Evolutionary conservation across 2,888 invertebrate species (phyloP).

Genomic region (Idaea biselata): DNA sequence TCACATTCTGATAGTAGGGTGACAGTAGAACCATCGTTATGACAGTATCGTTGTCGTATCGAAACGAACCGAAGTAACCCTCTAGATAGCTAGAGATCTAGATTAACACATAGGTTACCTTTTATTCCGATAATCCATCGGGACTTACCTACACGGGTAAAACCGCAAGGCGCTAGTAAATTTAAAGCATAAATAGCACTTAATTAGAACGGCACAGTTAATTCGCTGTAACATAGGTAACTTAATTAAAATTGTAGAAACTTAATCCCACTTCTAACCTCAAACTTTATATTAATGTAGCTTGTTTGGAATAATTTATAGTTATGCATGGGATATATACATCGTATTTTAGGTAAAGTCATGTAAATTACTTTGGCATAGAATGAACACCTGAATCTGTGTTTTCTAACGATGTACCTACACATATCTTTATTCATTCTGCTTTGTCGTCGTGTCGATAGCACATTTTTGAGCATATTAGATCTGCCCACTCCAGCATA

Average conservation of each 20-base stretch:
- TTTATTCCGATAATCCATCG: too few relatives aligned
- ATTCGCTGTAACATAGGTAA: not conserved
- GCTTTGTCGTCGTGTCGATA: too few relatives aligned
- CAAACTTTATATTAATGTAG: not conserved
- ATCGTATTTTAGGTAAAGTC: not conserved
- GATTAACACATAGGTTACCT: too few relatives aligned
- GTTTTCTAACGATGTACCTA: not conserved
- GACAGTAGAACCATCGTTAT: too few relatives aligned
- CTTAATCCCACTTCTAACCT: not conserved
- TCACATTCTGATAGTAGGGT: too few relatives aligned
- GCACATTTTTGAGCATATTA: too few relatives aligned
- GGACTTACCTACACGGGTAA: too few relatives aligned
- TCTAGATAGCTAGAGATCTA: too few relatives aligned
- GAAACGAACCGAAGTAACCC: too few relatives aligned
- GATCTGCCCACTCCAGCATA: too few relatives aligned
- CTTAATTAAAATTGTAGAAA: not conserved
- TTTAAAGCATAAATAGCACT: not conserved
- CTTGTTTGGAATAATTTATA: not conserved
- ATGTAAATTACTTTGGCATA: not conserved
- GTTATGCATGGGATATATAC: not conserved
- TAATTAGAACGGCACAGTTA: not conserved
- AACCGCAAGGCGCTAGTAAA: too few relatives aligned
- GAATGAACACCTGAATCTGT: not conserved
- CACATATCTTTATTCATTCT: not conserved
- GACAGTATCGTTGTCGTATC: too few relatives aligned